These are phyloP conservation scores for Vesta saturnalis DNA, from an alignment of 2,888 invertebrate genomes.

Conservation along the genomic window DNA sequence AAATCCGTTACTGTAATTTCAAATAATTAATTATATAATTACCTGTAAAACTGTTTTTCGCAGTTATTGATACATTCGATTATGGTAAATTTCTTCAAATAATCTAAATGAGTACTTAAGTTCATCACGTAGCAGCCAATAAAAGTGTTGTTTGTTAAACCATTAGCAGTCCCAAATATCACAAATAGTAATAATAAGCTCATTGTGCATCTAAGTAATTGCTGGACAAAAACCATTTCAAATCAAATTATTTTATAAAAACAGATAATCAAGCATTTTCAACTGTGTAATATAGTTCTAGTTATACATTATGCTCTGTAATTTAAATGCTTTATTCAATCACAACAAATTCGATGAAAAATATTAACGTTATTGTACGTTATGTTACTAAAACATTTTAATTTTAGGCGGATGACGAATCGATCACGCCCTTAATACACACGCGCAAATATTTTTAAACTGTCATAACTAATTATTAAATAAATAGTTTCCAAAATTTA, in stretches of 20 bases:
- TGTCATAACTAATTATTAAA: no score
- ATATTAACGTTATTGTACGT: not conserved
- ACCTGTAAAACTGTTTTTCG: slow-evolving; percentile 40
- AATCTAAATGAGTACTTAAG: slow-evolving; percentile 36
- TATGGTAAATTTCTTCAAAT: slow-evolving; percentile 38
- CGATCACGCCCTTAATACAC: slow-evolving; percentile 31
- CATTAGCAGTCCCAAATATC: slow-evolving; percentile 17
- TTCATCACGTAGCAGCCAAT: slow-evolving; percentile 51
- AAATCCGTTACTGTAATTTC: not conserved
- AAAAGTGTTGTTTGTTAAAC: slow-evolving; percentile 28
- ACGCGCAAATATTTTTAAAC: slow-evolving; percentile 7
- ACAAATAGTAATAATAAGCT: slow-evolving; percentile 20
- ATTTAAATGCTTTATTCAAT: no score
- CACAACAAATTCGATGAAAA: no score
- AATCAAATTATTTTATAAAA: no score
- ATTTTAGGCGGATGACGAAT: slow-evolving; percentile 30
- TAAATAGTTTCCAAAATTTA: no score
- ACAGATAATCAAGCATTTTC: no score
- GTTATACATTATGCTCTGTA: no score
- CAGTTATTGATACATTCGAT: slow-evolving; percentile 43
- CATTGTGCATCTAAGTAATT: no score
- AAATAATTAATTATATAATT: slow-evolving; percentile 16
- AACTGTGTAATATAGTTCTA: no score
- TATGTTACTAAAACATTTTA: not conserved
- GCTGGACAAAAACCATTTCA: no score